phyloP scores from a whole-genome alignment of 2,113 vertebrate genomes.

The Calidris pugnax region DNA sequence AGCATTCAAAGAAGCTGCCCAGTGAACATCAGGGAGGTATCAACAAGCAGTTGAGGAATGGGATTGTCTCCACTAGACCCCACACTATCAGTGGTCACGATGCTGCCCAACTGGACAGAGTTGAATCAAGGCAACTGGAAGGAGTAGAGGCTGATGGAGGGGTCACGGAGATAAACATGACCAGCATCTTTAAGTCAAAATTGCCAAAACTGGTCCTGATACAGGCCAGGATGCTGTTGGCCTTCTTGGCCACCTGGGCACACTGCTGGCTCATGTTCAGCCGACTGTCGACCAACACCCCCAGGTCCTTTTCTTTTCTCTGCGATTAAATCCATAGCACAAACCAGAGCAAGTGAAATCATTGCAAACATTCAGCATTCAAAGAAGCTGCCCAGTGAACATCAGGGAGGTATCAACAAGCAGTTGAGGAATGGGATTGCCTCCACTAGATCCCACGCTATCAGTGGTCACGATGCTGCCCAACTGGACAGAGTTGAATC shows the following conservation, averaged over 20 bases:
- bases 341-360: not conserved
- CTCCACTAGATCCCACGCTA: not conserved
- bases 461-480: not conserved
- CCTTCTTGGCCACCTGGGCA: too few species aligned
- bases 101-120: not conserved
- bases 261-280: too few species aligned
- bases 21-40: fast-evolving
- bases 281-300: too few species aligned
- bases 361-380: not conserved
- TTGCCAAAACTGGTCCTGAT: too few species aligned
- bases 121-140: not conserved
- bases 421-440: fast-evolving
- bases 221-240: too few species aligned
- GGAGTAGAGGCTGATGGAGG: too few species aligned
- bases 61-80: not conserved
- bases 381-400: not conserved
- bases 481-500: not conserved
- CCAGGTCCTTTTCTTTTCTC: too few species aligned
- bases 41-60: fast-evolving
- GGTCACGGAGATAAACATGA: not conserved
- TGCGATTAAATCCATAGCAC: not conserved
- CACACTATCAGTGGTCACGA: fast-evolving
- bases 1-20: not conserved
- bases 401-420: fast-evolving
- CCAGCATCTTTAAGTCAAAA: not conserved